These are phyloP conservation scores for Trematomus bernacchii DNA, from an alignment of 2,797 vertebrate genomes.

Conservation along the genomic window DNA sequence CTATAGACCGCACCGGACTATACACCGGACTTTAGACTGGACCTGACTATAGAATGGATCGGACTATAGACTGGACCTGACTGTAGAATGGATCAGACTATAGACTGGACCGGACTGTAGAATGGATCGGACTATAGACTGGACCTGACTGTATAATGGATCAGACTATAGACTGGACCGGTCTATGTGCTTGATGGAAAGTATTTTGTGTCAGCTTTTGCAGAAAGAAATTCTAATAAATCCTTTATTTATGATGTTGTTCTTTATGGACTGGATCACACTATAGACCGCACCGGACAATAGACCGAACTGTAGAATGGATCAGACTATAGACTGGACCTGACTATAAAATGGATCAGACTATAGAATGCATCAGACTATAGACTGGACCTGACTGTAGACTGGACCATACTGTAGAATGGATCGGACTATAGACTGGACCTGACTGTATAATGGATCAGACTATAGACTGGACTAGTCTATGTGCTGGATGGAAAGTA, in stretches of 20 bases:
- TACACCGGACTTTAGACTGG: background rate
- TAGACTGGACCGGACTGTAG: background rate
- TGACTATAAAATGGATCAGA: background rate
- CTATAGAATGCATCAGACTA: background rate
- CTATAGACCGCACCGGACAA: too few species aligned
- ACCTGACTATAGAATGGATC: background rate
- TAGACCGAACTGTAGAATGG: background rate
- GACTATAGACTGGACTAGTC: background rate
- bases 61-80: background rate
- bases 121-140: background rate
- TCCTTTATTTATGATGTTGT: too few species aligned
- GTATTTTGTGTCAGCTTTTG: too few species aligned
- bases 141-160: constrained; percentile 8
- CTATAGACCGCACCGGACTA: background rate
- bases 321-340: background rate
- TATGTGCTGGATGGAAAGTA: constrained; percentile 1
- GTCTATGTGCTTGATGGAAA: too few species aligned
- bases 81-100: too few species aligned
- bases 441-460: background rate
- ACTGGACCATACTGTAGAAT: background rate
- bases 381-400: background rate
- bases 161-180: background rate
- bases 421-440: background rate
- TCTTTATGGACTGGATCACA: too few species aligned
- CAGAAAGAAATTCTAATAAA: too few species aligned